These are phyloP conservation scores for Archips crataeganus DNA, from an alignment of 2,888 invertebrate genomes.

Conservation along the genomic window DNA sequence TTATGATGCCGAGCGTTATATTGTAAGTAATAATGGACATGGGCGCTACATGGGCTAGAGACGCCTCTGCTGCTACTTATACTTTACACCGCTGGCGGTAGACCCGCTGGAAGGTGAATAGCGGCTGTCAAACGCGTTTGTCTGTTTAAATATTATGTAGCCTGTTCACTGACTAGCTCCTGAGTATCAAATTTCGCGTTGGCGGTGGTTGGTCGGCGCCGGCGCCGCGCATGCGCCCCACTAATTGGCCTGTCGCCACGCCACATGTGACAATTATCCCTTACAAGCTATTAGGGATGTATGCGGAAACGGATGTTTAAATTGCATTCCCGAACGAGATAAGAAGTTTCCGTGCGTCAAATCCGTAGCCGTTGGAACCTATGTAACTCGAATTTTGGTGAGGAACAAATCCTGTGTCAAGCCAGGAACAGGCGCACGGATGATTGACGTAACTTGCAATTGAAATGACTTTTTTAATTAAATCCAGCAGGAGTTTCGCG, in stretches of 20 bases:
- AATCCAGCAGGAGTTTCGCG: no score
- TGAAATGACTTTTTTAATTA: no score
- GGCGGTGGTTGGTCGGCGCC: slow-evolving; percentile 56
- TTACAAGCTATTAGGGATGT: slow-evolving; percentile 81
- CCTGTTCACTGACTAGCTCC: slow-evolving; percentile 6
- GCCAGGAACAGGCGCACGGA: no score
- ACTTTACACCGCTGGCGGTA: no score
- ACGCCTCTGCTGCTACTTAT: no score
- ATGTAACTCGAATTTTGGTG: neutral
- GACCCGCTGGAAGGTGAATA: no score
- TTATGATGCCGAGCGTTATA: no score
- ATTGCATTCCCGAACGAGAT: slow-evolving; percentile 79
- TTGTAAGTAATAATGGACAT: no score
- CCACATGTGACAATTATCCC: slow-evolving; percentile 85
- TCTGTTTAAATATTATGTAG: no score
- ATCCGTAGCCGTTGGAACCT: slow-evolving; percentile 24
- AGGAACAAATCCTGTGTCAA: neutral
- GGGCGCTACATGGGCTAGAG: no score
- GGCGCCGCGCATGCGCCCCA: slow-evolving; percentile 59
- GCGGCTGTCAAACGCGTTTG: no score
- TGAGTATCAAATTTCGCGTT: slow-evolving; percentile 63
- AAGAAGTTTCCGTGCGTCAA: slow-evolving; percentile 65
- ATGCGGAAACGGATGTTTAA: slow-evolving; percentile 85
- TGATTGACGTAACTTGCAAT: no score
- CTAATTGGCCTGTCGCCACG: slow-evolving; percentile 85